Evolutionary conservation across 2,888 invertebrate genomes (phyloP).

Genomic region (Germaria angustata): DNA sequence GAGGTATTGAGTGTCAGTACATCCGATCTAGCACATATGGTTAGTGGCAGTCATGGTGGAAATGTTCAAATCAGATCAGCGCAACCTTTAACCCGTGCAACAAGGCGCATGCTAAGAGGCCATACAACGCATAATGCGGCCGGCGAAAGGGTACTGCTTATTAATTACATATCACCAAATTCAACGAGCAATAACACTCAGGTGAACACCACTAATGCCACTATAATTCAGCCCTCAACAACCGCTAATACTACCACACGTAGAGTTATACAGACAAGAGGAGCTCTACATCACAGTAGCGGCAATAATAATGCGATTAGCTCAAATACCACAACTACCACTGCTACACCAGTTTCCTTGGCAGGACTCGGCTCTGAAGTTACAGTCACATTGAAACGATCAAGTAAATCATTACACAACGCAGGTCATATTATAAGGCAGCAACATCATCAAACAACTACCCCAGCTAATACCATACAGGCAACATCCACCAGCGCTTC

Average conservation of each 20-base stretch:
- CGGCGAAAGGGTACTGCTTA: slow-evolving; percentile 75
- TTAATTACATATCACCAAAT: slow-evolving; percentile 76
- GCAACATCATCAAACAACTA: slow-evolving; percentile 67
- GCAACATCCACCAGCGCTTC: slow-evolving; percentile 59
- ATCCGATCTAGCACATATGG: slow-evolving; percentile 62
- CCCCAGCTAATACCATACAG: slow-evolving; percentile 42
- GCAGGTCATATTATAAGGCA: slow-evolving; percentile 78
- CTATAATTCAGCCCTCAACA: slow-evolving; percentile 73
- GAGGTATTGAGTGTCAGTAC: slow-evolving; percentile 64
- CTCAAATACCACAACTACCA: slow-evolving; percentile 60
- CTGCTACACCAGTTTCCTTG: slow-evolving; percentile 74
- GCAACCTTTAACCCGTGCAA: slow-evolving; percentile 50
- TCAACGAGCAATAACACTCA: slow-evolving; percentile 63
- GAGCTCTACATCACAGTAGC: slow-evolving; percentile 36
- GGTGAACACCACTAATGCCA: slow-evolving; percentile 58
- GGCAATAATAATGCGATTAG: slow-evolving; percentile 23
- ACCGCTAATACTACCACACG: slow-evolving; percentile 68
- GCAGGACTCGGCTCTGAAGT: slow-evolving; percentile 77
- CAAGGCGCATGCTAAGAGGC: slow-evolving; percentile 74
- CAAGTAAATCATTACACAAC: slow-evolving; percentile 68
- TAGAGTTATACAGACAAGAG: slow-evolving; percentile 69
- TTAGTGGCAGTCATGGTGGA: slow-evolving; percentile 69
- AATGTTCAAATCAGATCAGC: slow-evolving; percentile 66
- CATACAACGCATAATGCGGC: slow-evolving; percentile 76
- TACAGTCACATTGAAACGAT: slow-evolving; percentile 76